Conservation (phyloP, 2,797 vertebrate species). For the Antrozous pallidus region DNA sequence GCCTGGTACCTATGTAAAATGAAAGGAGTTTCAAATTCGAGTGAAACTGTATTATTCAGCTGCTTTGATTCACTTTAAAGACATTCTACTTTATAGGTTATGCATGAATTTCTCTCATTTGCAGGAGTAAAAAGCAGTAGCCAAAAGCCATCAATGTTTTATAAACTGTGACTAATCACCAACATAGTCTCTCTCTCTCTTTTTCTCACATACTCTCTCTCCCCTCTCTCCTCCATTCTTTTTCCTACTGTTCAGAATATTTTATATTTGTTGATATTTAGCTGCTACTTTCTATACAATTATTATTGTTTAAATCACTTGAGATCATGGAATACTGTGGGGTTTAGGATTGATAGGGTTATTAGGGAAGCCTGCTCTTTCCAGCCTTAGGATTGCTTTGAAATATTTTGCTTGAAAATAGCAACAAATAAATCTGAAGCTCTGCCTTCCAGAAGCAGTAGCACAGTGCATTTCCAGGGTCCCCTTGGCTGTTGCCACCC, state of each 20-base stretch:
- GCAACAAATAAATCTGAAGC: conserved; percentile 36
- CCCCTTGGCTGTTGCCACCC: not conserved
- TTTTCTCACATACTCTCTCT: not conserved
- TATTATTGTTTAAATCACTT: conserved; percentile 36
- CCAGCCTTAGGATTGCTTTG: conserved; percentile 24
- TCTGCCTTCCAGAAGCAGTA: not conserved
- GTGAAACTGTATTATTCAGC: not conserved
- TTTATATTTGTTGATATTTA: conserved; percentile 35
- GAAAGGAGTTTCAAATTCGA: not conserved
- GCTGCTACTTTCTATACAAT: not conserved
- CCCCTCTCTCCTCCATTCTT: not conserved
- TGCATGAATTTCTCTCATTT: conserved; percentile 53
- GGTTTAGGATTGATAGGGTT: not conserved
- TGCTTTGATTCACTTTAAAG: conserved; percentile 42
- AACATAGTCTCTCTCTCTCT: not conserved
- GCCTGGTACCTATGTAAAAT: conserved; percentile 2
- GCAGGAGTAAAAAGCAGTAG: conserved; percentile 45
- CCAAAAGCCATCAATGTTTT: conserved; percentile 63
- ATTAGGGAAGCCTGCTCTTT: not conserved
- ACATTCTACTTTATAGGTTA: not conserved
- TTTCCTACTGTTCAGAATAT: not conserved
- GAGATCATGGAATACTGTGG: not conserved
- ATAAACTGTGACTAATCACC: conserved; percentile 49
- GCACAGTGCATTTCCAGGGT: not conserved
- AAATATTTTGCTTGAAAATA: conserved; percentile 50